Evolutionary conservation across 2,113 vertebrate genomes (phyloP).

Genomic region (Nettapus auritus): DNA sequence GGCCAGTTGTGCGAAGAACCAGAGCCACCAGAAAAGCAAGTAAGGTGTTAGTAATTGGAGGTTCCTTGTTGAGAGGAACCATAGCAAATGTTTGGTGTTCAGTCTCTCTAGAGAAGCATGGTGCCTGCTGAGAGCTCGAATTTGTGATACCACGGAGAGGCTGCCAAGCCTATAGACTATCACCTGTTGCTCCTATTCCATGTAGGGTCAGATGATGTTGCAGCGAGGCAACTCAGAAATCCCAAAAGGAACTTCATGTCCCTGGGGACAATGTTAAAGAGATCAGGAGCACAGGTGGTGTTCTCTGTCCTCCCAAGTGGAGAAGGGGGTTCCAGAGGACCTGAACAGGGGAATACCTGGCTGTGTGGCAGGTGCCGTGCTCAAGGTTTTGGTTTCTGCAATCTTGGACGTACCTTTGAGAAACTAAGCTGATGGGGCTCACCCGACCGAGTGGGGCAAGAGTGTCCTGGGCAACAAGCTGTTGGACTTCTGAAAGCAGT

Average conservation of each 20-base stretch:
- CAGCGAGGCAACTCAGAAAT: not conserved
- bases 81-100: accelerated
- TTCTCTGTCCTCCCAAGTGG: not conserved
- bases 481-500: too few species aligned
- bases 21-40: not conserved
- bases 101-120: not conserved
- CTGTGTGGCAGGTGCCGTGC: too few species aligned
- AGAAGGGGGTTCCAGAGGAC: not conserved
- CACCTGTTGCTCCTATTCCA: accelerated
- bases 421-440: too few species aligned
- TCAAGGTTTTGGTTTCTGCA: too few species aligned
- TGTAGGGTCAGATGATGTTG: accelerated
- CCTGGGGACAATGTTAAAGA: not conserved
- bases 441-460: too few species aligned
- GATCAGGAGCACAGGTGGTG: not conserved
- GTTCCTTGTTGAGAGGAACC: accelerated
- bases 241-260: not conserved
- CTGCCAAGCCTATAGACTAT: not conserved
- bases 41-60: not conserved
- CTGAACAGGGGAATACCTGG: too few species aligned
- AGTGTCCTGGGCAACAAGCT: too few species aligned
- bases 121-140: not conserved
- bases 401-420: too few species aligned
- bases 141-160: accelerated
- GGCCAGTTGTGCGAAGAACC: not conserved